Evolutionary conservation across 1,140 invertebrate genomes (phyloP), one percentile per base, ranked within the genome.

Genomic region (Saccostrea glomerata): DNA sequence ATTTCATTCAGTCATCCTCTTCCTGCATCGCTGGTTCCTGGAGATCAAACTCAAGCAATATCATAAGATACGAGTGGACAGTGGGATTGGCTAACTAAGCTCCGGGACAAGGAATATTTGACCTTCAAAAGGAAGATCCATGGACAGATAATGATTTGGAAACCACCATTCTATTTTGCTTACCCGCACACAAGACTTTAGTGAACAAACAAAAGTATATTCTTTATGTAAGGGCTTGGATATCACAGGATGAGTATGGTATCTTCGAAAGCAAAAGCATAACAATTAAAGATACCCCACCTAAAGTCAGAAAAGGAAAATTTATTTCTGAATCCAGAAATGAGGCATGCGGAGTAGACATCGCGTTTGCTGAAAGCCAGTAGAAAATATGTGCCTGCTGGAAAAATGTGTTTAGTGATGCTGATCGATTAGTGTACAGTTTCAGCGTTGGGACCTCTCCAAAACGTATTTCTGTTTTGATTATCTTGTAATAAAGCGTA

Each of bases 61-160:
- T 73, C 25, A 73, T 30, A 73, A 25, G 66, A 73, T 73, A 73
- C 13, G 66, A 73, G 25, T 73, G 66, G 66, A 73, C 66, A 23
- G 23, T 73, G 7, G 66, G 66, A 30, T 9, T 73, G 23, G 23
- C 7, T 7, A 25, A 73, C 25, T 5, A 73, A 13, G 25, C 23
- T 30, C 66, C 66, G 9, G 66, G 66, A 12, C 66, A 73, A 15
- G 66, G 66, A 6, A 30, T 73, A 6, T 73, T 23, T 30, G 66
- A 73, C 25, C n/a, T 73, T 30, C 66, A 73, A 73, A 73, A 73
- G 7, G 66, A 73, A 7, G 11, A 73, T 30, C 66, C 66, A 25
- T 73, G 66, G 66, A 73, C 3, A 12, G 66, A 73, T 73, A 73
- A 73, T 30, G 23, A 73, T 73, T 30, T 73, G 13, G 66, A 73